A percentile compares a stretch with the other conserved stretches of the same genome.
phyloP scores from a whole-genome alignment of 1,140 invertebrate genomes.

The Nomia melanderi region DNA sequence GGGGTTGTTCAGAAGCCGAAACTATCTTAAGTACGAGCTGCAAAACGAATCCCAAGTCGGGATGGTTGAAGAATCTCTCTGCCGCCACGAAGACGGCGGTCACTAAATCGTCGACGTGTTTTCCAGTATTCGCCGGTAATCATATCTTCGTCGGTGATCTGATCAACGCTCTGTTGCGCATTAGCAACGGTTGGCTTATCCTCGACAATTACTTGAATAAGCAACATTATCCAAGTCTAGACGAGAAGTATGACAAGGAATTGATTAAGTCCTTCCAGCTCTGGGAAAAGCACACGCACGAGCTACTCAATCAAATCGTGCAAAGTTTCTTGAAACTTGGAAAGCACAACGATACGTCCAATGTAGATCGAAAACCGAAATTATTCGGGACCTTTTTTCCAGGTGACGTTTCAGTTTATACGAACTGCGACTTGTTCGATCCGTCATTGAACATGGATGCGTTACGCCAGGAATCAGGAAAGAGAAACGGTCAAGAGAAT shows the following conservation, averaged over 20 bases:
- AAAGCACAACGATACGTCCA: constrained; percentile 32
- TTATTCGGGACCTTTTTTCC: constrained; percentile 67
- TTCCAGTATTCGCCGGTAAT: constrained; percentile 72
- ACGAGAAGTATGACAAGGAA: constrained; percentile 68
- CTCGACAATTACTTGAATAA: constrained; percentile 78
- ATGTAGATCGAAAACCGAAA: constrained; percentile 36
- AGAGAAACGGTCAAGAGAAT: constrained; percentile 4
- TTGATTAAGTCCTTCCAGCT: constrained; percentile 66
- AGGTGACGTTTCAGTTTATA: constrained; percentile 74
- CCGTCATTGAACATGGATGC: constrained; percentile 4
- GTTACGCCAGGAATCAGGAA: constrained; percentile 9
- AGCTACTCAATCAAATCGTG: constrained; percentile 69
- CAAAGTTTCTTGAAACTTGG: constrained; percentile 69
- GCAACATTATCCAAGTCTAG: constrained; percentile 68
- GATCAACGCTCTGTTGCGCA: constrained; percentile 72
- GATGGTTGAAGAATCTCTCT: constrained; percentile 68
- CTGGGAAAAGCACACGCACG: constrained; percentile 72
- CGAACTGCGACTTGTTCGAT: constrained; percentile 68
- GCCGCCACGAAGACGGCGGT: constrained; percentile 73
- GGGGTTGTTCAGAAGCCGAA: constrained; percentile 74
- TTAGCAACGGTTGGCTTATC: constrained; percentile 76
- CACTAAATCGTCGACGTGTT: constrained; percentile 72
- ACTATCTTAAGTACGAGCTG: constrained; percentile 56
- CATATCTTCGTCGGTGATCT: constrained; percentile 69
- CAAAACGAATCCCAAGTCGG: constrained; percentile 47